Evolutionary conservation across 2,113 vertebrate species (phyloP).

Genomic region (Calidris pygmaea): DNA sequence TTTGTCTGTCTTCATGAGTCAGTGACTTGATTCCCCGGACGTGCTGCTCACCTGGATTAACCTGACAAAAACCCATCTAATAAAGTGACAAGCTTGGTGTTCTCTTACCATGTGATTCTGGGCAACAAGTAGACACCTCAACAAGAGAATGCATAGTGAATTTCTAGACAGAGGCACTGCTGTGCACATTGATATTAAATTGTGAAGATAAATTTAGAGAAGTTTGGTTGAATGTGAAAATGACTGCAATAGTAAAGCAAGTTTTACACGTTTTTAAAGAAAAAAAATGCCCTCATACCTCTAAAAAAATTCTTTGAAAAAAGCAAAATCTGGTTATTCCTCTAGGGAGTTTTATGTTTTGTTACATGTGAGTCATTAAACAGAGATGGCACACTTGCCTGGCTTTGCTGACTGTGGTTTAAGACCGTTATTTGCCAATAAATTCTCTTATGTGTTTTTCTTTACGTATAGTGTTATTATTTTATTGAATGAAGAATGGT

Average conservation of each 20-base stretch:
- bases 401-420: constrained; percentile 16
- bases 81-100: neutral
- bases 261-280: neutral
- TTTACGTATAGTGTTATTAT: neutral
- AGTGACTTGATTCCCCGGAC: neutral
- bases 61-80: neutral
- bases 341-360: neutral
- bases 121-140: neutral
- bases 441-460: neutral
- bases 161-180: neutral
- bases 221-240: neutral
- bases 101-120: neutral
- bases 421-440: constrained; percentile 36
- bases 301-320: neutral
- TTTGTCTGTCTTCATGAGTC: neutral
- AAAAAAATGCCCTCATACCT: neutral
- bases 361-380: constrained; percentile 26
- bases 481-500: neutral
- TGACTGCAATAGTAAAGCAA: neutral
- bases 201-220: neutral
- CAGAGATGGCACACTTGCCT: neutral
- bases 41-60: neutral
- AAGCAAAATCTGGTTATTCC: neutral
- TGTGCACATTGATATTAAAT: neutral
- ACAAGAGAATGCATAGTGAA: fast-evolving